phyloP scores from a whole-genome alignment of 2,113 vertebrate genomes.

The Suricata suricatta region DNA sequence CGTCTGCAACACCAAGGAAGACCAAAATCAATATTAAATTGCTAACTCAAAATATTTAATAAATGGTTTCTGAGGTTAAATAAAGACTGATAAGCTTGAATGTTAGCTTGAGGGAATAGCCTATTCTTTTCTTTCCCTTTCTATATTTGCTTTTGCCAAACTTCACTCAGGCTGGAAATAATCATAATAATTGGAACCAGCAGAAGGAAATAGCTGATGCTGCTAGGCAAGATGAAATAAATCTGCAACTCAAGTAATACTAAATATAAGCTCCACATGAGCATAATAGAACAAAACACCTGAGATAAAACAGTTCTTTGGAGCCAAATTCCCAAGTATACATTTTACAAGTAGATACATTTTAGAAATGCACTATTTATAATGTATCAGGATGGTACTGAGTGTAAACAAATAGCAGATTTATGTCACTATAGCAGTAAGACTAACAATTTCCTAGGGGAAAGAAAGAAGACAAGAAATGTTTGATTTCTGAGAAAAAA shows the following conservation, averaged over 20 bases:
- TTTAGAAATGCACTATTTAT: conserved; percentile 68
- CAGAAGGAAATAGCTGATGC: conserved; percentile 69
- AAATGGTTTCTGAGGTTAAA: conserved; percentile 59
- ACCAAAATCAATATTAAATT: conserved; percentile 54
- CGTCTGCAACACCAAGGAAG: neutral
- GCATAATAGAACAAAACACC: conserved; percentile 58
- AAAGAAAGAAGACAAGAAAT: conserved; percentile 42
- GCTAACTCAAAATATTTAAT: conserved; percentile 59
- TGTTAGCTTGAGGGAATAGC: conserved; percentile 63
- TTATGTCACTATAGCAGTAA: conserved; percentile 56
- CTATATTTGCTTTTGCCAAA: conserved; percentile 68
- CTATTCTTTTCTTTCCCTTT: conserved; percentile 66
- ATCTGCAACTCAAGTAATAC: conserved; percentile 74
- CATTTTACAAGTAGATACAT: conserved; percentile 57
- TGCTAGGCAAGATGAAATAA: conserved; percentile 74
- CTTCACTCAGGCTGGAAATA: conserved; percentile 73
- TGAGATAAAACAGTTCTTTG: conserved; percentile 76
- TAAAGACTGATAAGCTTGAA: conserved; percentile 55
- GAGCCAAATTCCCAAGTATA: conserved; percentile 57
- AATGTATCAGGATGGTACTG: conserved; percentile 56
- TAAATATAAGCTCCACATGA: conserved; percentile 72
- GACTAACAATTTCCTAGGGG: conserved; percentile 51
- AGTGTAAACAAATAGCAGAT: conserved; percentile 70
- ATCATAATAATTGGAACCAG: conserved; percentile 80
- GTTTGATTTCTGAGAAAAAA: conserved; percentile 42